A percentile compares a stretch with the other conserved stretches of the same genome.
phyloP scores from a whole-genome alignment of 2,113 vertebrate species.

The Redunca redunca region DNA sequence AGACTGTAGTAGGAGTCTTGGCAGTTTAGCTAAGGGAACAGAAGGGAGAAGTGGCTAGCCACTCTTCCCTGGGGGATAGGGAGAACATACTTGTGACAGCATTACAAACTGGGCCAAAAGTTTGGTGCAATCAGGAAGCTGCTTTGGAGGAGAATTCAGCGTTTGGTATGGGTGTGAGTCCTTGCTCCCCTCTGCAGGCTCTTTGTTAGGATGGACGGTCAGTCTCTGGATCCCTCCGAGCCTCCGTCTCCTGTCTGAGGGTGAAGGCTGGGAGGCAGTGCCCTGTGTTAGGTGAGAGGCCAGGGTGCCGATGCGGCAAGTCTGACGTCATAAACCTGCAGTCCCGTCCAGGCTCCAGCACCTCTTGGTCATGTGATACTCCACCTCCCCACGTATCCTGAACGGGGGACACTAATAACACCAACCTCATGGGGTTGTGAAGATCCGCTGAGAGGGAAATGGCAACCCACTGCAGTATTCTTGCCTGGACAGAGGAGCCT shows the following conservation, averaged over 20 bases:
- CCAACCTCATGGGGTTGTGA: not conserved
- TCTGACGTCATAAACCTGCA: not conserved
- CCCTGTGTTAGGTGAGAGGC: not conserved
- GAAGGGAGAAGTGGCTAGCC: not conserved
- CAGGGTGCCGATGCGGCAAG: not conserved
- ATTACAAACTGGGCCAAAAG: not conserved
- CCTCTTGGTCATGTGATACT: not conserved
- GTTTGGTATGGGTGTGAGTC: not conserved
- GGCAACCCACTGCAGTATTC: not conserved
- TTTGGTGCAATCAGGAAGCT: not conserved
- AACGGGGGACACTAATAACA: not conserved
- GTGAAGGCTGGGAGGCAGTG: not conserved
- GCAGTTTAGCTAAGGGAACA: not conserved
- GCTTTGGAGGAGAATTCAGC: not conserved
- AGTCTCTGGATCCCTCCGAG: not conserved
- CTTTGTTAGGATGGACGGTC: not conserved
- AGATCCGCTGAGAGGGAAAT: not conserved
- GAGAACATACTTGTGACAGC: not conserved
- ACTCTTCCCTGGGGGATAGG: not conserved
- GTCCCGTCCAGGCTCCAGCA: rapidly evolving
- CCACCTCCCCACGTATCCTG: not conserved
- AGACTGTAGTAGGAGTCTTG: not conserved
- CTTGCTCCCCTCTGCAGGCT: too few species aligned
- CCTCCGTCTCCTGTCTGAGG: not conserved
- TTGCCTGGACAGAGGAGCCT: not conserved